Evolutionary conservation across 2,888 invertebrate species (phyloP).

Genomic region (Homarus gammarus): DNA sequence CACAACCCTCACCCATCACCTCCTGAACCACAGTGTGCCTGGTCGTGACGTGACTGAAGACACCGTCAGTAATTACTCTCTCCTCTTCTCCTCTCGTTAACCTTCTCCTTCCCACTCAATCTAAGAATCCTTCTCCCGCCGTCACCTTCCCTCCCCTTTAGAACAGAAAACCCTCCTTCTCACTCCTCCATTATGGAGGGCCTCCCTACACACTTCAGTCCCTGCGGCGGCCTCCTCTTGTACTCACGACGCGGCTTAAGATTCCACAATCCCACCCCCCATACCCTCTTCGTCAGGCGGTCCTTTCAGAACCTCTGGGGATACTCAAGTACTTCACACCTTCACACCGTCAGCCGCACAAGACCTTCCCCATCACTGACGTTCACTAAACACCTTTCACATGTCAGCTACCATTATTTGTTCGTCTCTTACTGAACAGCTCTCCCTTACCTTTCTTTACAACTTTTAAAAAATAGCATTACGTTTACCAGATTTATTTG

Average conservation of each 20-base stretch:
- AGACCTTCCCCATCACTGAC: too few relatives aligned
- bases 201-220: background rate
- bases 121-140: too few relatives aligned
- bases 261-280: background rate
- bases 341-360: too few relatives aligned
- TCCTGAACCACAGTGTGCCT: background rate
- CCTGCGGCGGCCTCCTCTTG: background rate
- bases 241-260: background rate
- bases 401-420: too few relatives aligned
- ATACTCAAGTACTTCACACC: too few relatives aligned
- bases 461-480: too few relatives aligned
- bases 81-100: background rate
- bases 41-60: background rate
- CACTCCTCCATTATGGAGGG: background rate
- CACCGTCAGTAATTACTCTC: background rate
- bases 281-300: background rate
- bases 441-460: too few relatives aligned
- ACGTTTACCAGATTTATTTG: too few relatives aligned
- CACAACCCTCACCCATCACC: background rate
- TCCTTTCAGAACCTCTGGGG: background rate
- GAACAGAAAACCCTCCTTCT: background rate
- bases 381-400: too few relatives aligned
- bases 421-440: too few relatives aligned
- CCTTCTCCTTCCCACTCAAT: background rate
- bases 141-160: too few relatives aligned